Percentiles rank a stretch among this genome's conserved stretches.
These are phyloP conservation scores for Trichogramma dendrolimi DNA, from an alignment of 2,888 invertebrate species.

Conservation along the genomic window DNA sequence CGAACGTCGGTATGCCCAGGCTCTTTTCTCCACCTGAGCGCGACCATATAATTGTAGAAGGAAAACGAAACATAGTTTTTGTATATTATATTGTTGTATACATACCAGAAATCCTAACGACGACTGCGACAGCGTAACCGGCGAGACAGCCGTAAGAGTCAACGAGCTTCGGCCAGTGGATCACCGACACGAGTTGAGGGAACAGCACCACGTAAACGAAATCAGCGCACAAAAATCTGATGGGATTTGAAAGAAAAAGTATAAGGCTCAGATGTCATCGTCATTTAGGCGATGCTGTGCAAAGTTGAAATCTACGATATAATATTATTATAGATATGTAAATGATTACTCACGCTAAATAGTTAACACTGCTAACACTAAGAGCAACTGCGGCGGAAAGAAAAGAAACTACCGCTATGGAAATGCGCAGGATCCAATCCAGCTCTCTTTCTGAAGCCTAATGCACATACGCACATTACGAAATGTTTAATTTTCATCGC, in stretches of 20 bases:
- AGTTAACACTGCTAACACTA: slow-evolving; percentile 64
- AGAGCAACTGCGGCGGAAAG: slow-evolving; percentile 63
- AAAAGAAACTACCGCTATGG: slow-evolving; percentile 61
- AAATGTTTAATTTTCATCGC: slow-evolving; percentile 7
- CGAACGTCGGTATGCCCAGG: slow-evolving; percentile 56
- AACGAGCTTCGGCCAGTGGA: slow-evolving; percentile 61
- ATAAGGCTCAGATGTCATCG: neutral
- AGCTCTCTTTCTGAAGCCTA: slow-evolving; percentile 68
- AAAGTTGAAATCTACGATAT: slow-evolving; percentile 3
- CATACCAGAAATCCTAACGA: slow-evolving; percentile 54
- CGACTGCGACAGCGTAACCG: slow-evolving; percentile 55
- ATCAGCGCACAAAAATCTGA: slow-evolving; percentile 64
- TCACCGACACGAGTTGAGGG: slow-evolving; percentile 66
- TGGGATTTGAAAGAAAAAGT: slow-evolving; percentile 23
- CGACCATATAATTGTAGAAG: neutral
- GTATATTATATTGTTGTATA: neutral
- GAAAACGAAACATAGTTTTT: neutral
- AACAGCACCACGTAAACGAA: slow-evolving; percentile 70
- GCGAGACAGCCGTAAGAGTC: slow-evolving; percentile 67
- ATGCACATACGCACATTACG: slow-evolving; percentile 16
- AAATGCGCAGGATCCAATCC: slow-evolving; percentile 63
- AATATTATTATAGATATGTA: neutral
- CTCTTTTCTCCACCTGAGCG: slow-evolving; percentile 59
- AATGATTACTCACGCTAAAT: slow-evolving; percentile 49
- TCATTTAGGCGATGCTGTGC: neutral